Conservation (phyloP, 2,888 invertebrate genomes). For the Arge pagana region DNA sequence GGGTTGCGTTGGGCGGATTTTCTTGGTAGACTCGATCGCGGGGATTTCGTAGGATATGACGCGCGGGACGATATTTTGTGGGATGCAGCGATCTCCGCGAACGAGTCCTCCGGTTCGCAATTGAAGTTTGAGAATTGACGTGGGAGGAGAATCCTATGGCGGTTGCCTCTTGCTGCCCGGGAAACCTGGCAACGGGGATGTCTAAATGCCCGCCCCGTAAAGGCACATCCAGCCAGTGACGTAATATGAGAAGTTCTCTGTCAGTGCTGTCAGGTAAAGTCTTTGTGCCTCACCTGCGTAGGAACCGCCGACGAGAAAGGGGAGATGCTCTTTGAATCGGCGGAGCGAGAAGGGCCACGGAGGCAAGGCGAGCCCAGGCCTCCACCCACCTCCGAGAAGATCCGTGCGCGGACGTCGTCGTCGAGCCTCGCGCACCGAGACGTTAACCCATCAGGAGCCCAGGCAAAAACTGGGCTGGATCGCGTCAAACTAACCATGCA, state of each 20-base stretch:
- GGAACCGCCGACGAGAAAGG: too few species aligned
- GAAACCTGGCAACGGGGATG: constrained; percentile 8
- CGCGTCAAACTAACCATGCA: too few species aligned
- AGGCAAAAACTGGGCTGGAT: too few species aligned
- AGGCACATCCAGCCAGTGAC: constrained; percentile 50
- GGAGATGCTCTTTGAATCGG: too few species aligned
- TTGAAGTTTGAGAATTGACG: too few species aligned
- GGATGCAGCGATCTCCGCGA: constrained; percentile 16
- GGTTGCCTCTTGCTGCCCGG: constrained; percentile 21
- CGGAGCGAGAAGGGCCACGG: neutral
- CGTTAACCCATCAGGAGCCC: too few species aligned
- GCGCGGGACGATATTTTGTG: too few species aligned
- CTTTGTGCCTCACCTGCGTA: constrained; percentile 40
- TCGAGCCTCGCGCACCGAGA: too few species aligned
- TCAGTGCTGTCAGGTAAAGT: constrained; percentile 48
- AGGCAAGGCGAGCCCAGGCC: constrained; percentile 1
- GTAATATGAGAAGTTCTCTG: constrained; percentile 52
- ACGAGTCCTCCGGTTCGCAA: constrained; percentile 9
- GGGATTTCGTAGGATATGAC: constrained; percentile 1
- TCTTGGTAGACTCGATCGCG: constrained; percentile 23
- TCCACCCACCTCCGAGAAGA: constrained; percentile 3
- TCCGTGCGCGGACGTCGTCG: too few species aligned
- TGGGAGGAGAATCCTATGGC: constrained; percentile 17
- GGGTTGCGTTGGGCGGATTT: constrained; percentile 23
- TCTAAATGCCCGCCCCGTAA: constrained; percentile 42